phyloP scores from a whole-genome alignment of 2,113 vertebrate genomes.

The Corynorhinus townsendii region DNA sequence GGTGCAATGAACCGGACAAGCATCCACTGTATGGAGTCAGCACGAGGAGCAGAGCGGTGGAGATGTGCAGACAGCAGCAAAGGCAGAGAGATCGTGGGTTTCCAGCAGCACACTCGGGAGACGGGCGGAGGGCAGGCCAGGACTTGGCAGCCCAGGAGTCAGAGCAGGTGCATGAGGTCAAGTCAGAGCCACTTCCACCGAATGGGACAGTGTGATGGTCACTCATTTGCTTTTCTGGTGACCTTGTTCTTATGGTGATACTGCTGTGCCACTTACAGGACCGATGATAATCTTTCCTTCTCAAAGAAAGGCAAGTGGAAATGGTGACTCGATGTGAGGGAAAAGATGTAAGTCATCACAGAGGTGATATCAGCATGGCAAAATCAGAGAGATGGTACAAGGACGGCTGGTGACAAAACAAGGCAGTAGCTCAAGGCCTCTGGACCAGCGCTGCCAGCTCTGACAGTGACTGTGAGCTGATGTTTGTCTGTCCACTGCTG shows the following conservation, averaged over 20 bases:
- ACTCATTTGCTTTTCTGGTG: background rate
- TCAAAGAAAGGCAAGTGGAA: background rate
- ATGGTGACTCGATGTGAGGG: background rate
- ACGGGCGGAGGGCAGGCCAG: background rate
- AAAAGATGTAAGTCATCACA: background rate
- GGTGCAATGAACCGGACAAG: background rate
- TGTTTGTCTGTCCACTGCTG: background rate
- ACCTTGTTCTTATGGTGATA: background rate
- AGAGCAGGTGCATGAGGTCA: background rate
- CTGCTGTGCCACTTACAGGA: background rate
- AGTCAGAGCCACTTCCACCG: rapidly evolving
- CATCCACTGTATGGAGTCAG: background rate
- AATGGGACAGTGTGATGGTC: background rate
- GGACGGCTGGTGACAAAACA: background rate
- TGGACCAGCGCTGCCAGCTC: background rate
- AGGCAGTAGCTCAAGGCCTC: constrained; percentile 10
- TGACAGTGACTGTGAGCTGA: background rate
- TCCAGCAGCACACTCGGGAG: background rate
- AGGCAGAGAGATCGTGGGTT: background rate
- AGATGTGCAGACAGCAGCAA: constrained; percentile 15
- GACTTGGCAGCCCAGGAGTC: rapidly evolving
- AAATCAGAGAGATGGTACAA: background rate
- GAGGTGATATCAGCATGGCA: background rate
- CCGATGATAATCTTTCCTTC: background rate
- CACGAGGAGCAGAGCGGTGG: background rate